Evolutionary conservation across 2,797 vertebrate species (phyloP).

Genomic region (Ptychobarbus kaznakovi): DNA sequence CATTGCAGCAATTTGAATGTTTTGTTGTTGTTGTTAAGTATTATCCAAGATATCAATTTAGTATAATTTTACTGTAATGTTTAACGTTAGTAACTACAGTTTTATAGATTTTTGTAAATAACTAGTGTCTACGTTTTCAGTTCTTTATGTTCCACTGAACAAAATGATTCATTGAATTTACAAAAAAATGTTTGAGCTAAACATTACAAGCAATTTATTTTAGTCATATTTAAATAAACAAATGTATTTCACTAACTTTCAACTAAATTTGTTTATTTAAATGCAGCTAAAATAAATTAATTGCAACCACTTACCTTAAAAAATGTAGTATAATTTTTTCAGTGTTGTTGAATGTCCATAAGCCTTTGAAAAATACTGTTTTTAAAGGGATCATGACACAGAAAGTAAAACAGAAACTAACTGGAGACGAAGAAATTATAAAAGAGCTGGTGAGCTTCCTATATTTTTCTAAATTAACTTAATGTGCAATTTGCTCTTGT

Average conservation of each 20-base stretch:
- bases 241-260: too few relatives aligned
- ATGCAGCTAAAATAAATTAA: too few relatives aligned
- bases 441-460: conserved; percentile 81
- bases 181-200: too few relatives aligned
- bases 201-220: too few relatives aligned
- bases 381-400: conserved; percentile 72
- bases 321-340: too few relatives aligned
- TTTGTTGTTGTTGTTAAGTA: not conserved
- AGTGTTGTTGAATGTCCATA: not conserved
- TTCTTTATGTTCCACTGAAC: too few relatives aligned
- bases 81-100: not conserved
- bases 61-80: not conserved
- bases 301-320: too few relatives aligned
- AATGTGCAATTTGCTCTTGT: not conserved
- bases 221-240: too few relatives aligned
- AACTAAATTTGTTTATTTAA: too few relatives aligned
- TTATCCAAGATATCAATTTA: not conserved
- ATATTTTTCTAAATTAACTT: not conserved
- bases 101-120: not conserved
- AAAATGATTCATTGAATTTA: too few relatives aligned
- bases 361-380: not conserved
- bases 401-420: conserved; percentile 71
- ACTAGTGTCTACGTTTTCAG: not conserved
- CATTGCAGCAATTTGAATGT: not conserved
- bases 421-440: conserved; percentile 78